Conservation (phyloP, 2,113 vertebrate genomes). For the Mystacornis crossleyi region DNA sequence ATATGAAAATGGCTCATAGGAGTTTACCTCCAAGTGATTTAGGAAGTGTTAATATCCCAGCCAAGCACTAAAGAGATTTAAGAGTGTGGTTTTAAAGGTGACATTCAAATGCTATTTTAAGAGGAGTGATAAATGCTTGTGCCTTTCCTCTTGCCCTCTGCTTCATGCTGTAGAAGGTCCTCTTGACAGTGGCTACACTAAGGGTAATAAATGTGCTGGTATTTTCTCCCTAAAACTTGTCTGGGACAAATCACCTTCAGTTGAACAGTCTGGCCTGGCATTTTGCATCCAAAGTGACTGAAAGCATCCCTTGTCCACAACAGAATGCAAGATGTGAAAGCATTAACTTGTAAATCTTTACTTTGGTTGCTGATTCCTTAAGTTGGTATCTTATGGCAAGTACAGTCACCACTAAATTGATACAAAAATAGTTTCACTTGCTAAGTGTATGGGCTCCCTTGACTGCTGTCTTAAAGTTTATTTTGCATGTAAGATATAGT, state of each 20-base stretch:
- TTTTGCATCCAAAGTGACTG: background rate
- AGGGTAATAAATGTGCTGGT: slow-evolving; percentile 24
- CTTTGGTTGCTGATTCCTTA: background rate
- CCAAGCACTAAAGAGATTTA: slow-evolving; percentile 36
- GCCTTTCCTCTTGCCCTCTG: slow-evolving; percentile 53
- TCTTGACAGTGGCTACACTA: slow-evolving; percentile 45
- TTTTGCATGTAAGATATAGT: background rate
- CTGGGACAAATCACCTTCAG: background rate
- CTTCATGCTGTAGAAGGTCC: slow-evolving; percentile 39
- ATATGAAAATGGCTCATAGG: background rate
- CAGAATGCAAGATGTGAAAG: background rate
- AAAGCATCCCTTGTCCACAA: background rate
- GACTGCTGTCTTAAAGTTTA: background rate
- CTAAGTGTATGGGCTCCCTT: background rate
- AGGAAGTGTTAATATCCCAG: slow-evolving; percentile 60
- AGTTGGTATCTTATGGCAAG: background rate
- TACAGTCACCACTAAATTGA: background rate
- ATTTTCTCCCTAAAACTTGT: slow-evolving; percentile 10
- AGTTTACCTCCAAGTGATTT: slow-evolving; percentile 64
- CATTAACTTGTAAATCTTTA: background rate
- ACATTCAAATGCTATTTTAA: slow-evolving; percentile 73
- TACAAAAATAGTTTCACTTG: background rate
- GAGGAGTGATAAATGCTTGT: slow-evolving; percentile 68
- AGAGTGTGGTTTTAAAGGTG: slow-evolving; percentile 64
- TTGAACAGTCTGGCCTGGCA: background rate